These are phyloP conservation scores for Hybognathus amarus DNA, from an alignment of 2,797 vertebrate genomes.

Conservation along the genomic window DNA sequence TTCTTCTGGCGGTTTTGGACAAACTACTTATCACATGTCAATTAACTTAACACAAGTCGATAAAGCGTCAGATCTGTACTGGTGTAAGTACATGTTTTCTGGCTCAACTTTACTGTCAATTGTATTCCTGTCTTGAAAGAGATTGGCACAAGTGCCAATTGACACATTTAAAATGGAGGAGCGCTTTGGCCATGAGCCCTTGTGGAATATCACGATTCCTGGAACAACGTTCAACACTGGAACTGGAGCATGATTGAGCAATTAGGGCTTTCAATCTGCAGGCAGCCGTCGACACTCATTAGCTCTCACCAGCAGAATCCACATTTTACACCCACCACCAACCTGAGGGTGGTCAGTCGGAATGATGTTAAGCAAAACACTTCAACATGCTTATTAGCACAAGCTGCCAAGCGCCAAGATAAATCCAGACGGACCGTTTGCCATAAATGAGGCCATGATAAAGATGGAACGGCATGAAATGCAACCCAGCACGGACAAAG, in stretches of 20 bases:
- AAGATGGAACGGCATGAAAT: background rate
- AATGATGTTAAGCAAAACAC: slow-evolving; percentile 56
- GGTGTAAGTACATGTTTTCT: slow-evolving; percentile 38
- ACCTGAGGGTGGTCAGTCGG: slow-evolving; percentile 57
- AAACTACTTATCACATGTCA: background rate
- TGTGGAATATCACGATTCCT: slow-evolving; percentile 46
- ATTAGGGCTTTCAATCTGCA: slow-evolving; percentile 47
- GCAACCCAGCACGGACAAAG: background rate
- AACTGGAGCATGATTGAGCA: slow-evolving; percentile 55
- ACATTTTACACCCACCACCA: slow-evolving; percentile 58
- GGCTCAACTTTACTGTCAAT: slow-evolving; percentile 39
- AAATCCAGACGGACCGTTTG: background rate
- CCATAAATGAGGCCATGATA: slow-evolving; percentile 17
- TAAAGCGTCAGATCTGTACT: slow-evolving; percentile 28
- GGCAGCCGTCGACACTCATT: slow-evolving; percentile 50
- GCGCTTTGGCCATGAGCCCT: slow-evolving; percentile 44
- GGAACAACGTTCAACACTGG: slow-evolving; percentile 32
- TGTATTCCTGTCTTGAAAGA: slow-evolving; percentile 43
- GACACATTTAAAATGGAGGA: slow-evolving; percentile 52
- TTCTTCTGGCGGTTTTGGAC: background rate
- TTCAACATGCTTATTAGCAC: slow-evolving; percentile 58
- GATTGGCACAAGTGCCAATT: slow-evolving; percentile 42
- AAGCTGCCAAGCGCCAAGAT: slow-evolving; percentile 46
- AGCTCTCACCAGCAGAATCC: slow-evolving; percentile 55
- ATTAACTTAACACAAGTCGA: slow-evolving; percentile 10